Evolutionary conservation across 1,140 invertebrate species (phyloP).

Genomic region (Dinoponera quadriceps): DNA sequence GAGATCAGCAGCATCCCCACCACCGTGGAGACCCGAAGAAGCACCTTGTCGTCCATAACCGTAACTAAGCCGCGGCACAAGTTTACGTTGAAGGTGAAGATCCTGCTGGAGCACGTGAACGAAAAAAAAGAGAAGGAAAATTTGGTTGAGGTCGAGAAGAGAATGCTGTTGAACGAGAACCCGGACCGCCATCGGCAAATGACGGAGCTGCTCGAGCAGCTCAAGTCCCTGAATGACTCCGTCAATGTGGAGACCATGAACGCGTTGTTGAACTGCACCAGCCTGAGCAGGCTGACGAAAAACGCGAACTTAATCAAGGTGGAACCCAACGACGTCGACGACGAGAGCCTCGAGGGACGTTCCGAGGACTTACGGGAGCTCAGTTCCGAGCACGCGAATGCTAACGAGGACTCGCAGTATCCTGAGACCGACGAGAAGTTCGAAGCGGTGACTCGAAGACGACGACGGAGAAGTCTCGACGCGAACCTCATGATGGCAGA

Average conservation of each 20-base stretch:
- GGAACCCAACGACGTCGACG: neutral
- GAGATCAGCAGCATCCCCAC: slow-evolving; percentile 9
- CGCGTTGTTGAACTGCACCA: slow-evolving; percentile 69
- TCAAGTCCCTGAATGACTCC: slow-evolving; percentile 68
- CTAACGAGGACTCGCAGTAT: neutral
- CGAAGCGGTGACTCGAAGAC: neutral
- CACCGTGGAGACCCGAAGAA: slow-evolving; percentile 31
- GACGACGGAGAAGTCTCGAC: slow-evolving; percentile 40
- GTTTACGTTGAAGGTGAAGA: slow-evolving; percentile 67
- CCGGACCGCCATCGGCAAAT: slow-evolving; percentile 29
- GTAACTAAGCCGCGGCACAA: slow-evolving; percentile 28
- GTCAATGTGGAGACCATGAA: slow-evolving; percentile 58
- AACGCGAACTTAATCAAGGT: neutral
- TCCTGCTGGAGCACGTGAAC: slow-evolving; percentile 69
- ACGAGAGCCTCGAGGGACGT: neutral
- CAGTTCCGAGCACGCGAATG: neutral
- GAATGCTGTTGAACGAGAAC: slow-evolving; percentile 65
- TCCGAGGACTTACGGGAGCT: neutral
- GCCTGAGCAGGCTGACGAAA: slow-evolving; percentile 46
- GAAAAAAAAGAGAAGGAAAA: slow-evolving; percentile 69
- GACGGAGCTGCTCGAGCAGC: slow-evolving; percentile 51
- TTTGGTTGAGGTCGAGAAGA: slow-evolving; percentile 69
- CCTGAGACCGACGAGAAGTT: neutral
- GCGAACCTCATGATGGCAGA: neutral
- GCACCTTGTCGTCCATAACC: slow-evolving; percentile 25